Percentiles rank a stretch among this genome's conserved stretches.
Conservation (phyloP, 2,888 invertebrate genomes). For the Platypus cylindrus region DNA sequence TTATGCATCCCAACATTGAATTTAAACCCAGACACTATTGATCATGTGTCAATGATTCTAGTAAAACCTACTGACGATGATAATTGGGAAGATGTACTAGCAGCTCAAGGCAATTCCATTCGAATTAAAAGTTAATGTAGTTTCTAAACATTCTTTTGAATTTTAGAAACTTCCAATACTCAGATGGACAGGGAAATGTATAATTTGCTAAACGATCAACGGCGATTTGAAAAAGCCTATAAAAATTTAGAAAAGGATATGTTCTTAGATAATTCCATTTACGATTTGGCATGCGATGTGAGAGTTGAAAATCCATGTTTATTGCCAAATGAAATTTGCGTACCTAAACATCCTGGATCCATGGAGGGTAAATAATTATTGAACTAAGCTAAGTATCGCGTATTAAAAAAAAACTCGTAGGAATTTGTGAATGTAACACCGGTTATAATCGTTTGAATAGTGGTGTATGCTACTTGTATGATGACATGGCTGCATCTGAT, state of each 20-base stretch:
- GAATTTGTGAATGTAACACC: constrained; percentile 58
- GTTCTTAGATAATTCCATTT: constrained; percentile 36
- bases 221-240: constrained; percentile 17
- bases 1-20: constrained; percentile 56
- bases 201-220: constrained; percentile 17
- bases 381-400: neutral
- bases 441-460: constrained; percentile 44
- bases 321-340: constrained; percentile 54
- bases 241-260: constrained; percentile 22
- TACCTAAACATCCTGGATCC: constrained; percentile 40
- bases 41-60: constrained; percentile 61
- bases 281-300: constrained; percentile 41
- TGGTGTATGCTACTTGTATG: constrained; percentile 25
- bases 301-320: constrained; percentile 47
- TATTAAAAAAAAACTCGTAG: constrained; percentile 26
- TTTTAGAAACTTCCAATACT: constrained; percentile 14
- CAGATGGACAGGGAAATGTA: constrained; percentile 19
- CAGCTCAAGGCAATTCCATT: constrained; percentile 19
- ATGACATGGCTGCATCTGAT: constrained; percentile 27
- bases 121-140: neutral
- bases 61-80: constrained; percentile 55
- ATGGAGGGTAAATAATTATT: constrained; percentile 33
- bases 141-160: neutral
- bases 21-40: constrained; percentile 41
- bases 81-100: constrained; percentile 37